Conservation (phyloP, 1,140 invertebrate species). For the Drosophila ananassae region DNA sequence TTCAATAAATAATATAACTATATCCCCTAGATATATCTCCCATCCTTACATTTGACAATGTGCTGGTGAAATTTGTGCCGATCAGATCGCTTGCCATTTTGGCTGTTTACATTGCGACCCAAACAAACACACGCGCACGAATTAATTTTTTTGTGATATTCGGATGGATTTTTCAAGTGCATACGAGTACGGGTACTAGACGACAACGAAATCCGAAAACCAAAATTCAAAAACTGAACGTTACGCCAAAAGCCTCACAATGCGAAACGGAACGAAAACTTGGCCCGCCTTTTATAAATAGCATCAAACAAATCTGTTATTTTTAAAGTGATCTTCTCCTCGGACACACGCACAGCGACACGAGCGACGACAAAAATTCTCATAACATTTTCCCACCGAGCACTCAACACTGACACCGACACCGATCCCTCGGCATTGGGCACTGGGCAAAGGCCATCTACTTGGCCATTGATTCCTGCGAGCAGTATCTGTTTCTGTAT, state of each 20-base stretch:
- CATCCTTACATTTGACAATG: slow-evolving; percentile 71
- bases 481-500: slow-evolving; percentile 11
- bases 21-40: not conserved
- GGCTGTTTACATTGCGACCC: slow-evolving; percentile 69
- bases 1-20: not conserved
- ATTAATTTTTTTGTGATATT: slow-evolving; percentile 45
- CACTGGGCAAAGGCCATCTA: slow-evolving; percentile 43
- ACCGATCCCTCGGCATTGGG: slow-evolving; percentile 13
- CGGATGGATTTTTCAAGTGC: slow-evolving; percentile 64
- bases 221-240: slow-evolving; percentile 29
- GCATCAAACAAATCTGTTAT: slow-evolving; percentile 82
- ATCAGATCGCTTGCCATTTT: slow-evolving; percentile 72
- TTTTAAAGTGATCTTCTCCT: slow-evolving; percentile 73
- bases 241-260: slow-evolving; percentile 38
- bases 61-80: slow-evolving; percentile 71
- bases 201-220: slow-evolving; percentile 37
- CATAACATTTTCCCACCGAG: slow-evolving; percentile 22
- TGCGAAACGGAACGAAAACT: slow-evolving; percentile 63
- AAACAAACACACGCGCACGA: slow-evolving; percentile 35
- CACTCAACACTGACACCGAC: not conserved
- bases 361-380: slow-evolving; percentile 45
- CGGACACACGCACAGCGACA: slow-evolving; percentile 59
- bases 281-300: slow-evolving; percentile 80
- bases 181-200: slow-evolving; percentile 43
- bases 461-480: slow-evolving; percentile 10